These are phyloP conservation scores for Macaca nemestrina DNA, from an alignment of 2,113 vertebrate species.

Conservation along the genomic window DNA sequence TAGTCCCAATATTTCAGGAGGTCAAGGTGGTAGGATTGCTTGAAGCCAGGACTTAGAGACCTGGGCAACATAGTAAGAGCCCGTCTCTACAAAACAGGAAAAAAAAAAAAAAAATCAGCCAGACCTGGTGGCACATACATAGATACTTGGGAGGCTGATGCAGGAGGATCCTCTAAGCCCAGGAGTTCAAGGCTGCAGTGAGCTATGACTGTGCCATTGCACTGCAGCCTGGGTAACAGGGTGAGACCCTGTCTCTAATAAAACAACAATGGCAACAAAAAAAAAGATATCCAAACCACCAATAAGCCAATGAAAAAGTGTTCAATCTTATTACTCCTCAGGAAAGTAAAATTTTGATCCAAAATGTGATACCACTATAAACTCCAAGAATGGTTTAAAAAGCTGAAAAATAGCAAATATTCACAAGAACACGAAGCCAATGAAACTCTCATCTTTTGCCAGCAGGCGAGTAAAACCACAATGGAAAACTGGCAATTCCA, in stretches of 20 bases:
- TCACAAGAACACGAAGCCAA: background rate
- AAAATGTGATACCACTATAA: background rate
- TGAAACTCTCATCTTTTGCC: background rate
- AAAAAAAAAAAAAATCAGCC: no score
- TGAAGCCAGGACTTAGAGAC: no score
- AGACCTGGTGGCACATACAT: no score
- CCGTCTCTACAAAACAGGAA: no score
- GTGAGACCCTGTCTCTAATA: no score
- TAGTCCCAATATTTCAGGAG: background rate
- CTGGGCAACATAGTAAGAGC: no score
- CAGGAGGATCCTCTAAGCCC: no score
- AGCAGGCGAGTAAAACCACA: background rate
- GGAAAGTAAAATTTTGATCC: constrained; percentile 3
- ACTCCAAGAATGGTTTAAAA: background rate
- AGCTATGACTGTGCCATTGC: no score
- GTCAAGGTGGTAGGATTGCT: no score
- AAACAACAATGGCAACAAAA: background rate
- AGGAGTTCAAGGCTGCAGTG: no score
- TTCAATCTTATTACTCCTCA: background rate
- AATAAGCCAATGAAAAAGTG: background rate
- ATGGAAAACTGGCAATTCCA: background rate
- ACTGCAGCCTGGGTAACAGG: no score
- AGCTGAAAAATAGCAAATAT: background rate
- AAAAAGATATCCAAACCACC: background rate
- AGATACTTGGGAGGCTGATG: no score